Conservation (phyloP, 2,113 vertebrate genomes). For the Pitta sordida region DNA sequence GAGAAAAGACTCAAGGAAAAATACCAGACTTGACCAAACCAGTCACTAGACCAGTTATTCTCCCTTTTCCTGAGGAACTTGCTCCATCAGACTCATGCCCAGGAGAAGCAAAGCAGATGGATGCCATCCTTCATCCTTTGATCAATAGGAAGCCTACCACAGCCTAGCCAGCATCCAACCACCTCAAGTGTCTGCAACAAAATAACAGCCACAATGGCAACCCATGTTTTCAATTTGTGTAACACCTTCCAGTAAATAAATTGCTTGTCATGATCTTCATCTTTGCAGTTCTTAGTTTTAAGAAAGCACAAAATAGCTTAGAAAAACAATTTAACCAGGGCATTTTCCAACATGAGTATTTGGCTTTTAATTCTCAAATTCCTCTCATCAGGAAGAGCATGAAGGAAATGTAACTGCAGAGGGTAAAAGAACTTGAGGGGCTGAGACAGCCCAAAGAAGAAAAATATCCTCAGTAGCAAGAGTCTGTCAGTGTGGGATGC, state of each 20-base stretch:
- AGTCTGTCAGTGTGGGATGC: not conserved
- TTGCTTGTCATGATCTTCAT: not conserved
- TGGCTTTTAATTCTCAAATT: not conserved
- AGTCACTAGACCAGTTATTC: not conserved
- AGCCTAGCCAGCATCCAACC: not conserved
- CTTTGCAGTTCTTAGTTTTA: not conserved
- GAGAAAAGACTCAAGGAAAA: not conserved
- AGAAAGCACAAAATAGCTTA: not conserved
- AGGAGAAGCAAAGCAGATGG: not conserved
- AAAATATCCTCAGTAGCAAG: not conserved
- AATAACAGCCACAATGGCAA: not conserved
- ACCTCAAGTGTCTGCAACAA: not conserved
- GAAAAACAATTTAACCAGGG: not conserved
- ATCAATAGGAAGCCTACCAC: not conserved
- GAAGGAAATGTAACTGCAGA: not conserved
- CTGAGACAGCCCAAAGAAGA: not conserved
- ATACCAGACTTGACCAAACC: not conserved
- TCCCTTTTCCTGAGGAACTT: constrained; percentile 57
- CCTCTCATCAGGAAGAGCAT: not conserved
- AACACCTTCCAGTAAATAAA: not conserved
- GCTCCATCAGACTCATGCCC: constrained; percentile 51
- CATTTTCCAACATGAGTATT: not conserved
- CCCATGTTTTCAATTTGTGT: not conserved
- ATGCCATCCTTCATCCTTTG: not conserved
- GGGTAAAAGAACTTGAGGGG: not conserved